These are phyloP conservation scores for Varanus salvator DNA, from an alignment of 2,113 vertebrate genomes.

Conservation along the genomic window DNA sequence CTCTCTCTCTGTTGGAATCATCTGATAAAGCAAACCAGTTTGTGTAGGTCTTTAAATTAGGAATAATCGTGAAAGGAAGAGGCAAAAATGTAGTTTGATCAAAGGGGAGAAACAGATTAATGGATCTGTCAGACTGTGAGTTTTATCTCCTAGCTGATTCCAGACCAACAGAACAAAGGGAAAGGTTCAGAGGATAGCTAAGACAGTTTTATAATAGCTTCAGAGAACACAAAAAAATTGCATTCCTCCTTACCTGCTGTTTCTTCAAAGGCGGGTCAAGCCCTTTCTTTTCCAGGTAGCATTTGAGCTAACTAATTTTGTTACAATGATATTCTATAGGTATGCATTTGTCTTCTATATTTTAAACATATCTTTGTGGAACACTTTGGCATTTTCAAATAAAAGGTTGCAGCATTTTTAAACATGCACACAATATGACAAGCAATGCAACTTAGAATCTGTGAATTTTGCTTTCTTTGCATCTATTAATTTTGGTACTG, in stretches of 20 bases:
- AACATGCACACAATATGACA: background rate
- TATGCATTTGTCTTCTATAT: no score
- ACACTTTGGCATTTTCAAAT: background rate
- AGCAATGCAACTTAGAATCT: background rate
- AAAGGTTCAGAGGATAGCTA: background rate
- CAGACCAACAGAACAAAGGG: background rate
- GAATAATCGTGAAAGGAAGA: background rate
- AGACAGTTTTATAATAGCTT: background rate
- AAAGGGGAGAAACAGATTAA: background rate
- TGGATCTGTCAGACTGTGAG: slow-evolving; percentile 1
- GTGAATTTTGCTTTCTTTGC: background rate
- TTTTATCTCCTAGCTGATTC: background rate
- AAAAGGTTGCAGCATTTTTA: background rate
- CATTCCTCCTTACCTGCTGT: background rate
- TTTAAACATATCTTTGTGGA: background rate
- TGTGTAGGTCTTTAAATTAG: background rate
- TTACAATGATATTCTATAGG: no score
- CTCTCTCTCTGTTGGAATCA: background rate
- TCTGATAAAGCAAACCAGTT: background rate
- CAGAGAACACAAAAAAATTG: background rate
- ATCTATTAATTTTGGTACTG: no score
- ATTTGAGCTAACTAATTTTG: background rate
- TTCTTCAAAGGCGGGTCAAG: background rate
- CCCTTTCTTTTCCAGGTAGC: background rate
- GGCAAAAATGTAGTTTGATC: background rate